Evolutionary conservation across 1,140 invertebrate species (phyloP).

Genomic region (Drosophila subpulchrella): DNA sequence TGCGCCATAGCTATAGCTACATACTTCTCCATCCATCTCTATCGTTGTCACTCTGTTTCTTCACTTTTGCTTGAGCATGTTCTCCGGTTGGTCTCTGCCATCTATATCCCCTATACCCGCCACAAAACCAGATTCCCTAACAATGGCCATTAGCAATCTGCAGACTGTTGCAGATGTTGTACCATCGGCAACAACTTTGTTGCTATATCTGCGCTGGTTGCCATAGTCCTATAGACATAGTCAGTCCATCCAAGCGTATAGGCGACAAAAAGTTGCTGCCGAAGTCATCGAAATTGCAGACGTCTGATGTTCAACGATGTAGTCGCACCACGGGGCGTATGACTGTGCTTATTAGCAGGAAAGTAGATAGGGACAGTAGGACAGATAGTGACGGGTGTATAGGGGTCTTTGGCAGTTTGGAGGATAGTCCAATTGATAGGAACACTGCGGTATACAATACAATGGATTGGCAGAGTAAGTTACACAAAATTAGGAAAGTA

Average conservation of each 20-base stretch:
- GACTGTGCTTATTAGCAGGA: slow-evolving; percentile 33
- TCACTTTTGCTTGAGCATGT: slow-evolving; percentile 41
- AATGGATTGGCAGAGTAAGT: not conserved
- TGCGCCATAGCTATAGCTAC: slow-evolving; percentile 13
- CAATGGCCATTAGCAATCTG: slow-evolving; percentile 69
- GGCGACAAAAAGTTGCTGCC: slow-evolving; percentile 54
- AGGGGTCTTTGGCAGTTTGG: not conserved
- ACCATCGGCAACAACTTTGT: slow-evolving; percentile 37
- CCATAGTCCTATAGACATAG: slow-evolving; percentile 29
- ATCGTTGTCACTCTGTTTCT: slow-evolving; percentile 8
- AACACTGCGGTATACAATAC: not conserved
- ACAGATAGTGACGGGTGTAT: not conserved
- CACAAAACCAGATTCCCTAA: slow-evolving; percentile 68
- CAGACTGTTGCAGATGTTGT: slow-evolving; percentile 58
- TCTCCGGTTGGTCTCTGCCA: slow-evolving; percentile 32
- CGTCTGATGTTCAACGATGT: slow-evolving; percentile 40
- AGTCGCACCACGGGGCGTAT: slow-evolving; percentile 60
- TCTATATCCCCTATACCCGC: slow-evolving; percentile 9
- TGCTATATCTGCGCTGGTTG: slow-evolving; percentile 18
- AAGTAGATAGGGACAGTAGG: slow-evolving; percentile 5
- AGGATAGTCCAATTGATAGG: not conserved
- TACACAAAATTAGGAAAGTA: not conserved
- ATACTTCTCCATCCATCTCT: not conserved
- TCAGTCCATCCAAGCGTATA: slow-evolving; percentile 25
- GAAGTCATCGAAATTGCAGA: slow-evolving; percentile 52